These are phyloP conservation scores for Halichoeres trimaculatus DNA, from an alignment of 2,113 vertebrate genomes.

Conservation along the genomic window DNA sequence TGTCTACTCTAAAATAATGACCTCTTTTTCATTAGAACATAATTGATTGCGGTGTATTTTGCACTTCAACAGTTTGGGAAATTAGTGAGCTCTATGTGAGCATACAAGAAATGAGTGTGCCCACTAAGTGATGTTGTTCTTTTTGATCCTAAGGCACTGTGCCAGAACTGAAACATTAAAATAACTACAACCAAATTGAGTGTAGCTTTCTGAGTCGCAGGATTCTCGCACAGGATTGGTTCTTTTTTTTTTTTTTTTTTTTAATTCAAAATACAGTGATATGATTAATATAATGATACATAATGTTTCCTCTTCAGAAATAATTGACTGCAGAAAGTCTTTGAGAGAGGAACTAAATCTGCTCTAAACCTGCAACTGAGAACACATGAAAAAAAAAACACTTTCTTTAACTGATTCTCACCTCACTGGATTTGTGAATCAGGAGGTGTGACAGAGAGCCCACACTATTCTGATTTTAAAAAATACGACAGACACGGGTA, in stretches of 20 bases:
- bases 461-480: slow-evolving; percentile 51
- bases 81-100: slow-evolving; percentile 24
- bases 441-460: slow-evolving; percentile 43
- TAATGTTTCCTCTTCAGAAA: neutral
- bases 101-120: slow-evolving; percentile 5
- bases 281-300: too few relatives aligned
- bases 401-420: slow-evolving; percentile 31
- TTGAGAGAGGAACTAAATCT: neutral
- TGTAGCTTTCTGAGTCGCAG: slow-evolving; percentile 1
- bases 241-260: too few relatives aligned
- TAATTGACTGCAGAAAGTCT: neutral
- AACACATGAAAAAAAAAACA: neutral
- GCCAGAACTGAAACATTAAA: slow-evolving; percentile 8
- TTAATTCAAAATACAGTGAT: neutral
- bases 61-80: slow-evolving; percentile 33
- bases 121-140: neutral
- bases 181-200: slow-evolving; percentile 9
- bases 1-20: slow-evolving; percentile 3
- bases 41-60: slow-evolving; percentile 32
- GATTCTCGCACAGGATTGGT: neutral
- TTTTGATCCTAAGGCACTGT: neutral
- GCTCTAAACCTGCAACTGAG: neutral
- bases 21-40: slow-evolving; percentile 30
- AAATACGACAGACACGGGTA: slow-evolving; percentile 15
- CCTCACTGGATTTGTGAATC: slow-evolving; percentile 34